Conservation (phyloP, 2,888 invertebrate genomes). For the Macaria liturata region DNA sequence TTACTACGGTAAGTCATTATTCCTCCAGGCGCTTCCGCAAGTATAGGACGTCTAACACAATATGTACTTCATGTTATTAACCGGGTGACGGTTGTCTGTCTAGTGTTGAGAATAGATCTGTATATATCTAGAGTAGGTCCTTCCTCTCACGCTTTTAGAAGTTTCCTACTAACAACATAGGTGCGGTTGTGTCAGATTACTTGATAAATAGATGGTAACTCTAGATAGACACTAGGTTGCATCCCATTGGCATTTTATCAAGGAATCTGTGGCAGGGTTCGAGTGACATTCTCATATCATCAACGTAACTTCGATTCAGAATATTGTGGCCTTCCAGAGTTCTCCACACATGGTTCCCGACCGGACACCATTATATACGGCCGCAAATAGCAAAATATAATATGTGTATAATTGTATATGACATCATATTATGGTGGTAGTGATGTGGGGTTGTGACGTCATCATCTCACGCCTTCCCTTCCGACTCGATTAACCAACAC, state of each 20-base stretch:
- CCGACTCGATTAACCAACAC: conserved; percentile 76
- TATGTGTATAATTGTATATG: conserved; percentile 64
- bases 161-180: conserved; percentile 74
- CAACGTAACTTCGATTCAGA: conserved; percentile 47
- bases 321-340: conserved; percentile 81
- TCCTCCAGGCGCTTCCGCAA: conserved; percentile 82
- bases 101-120: conserved; percentile 61
- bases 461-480: conserved; percentile 79
- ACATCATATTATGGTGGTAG: conserved; percentile 68
- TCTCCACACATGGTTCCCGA: conserved; percentile 71
- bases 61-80: conserved; percentile 57
- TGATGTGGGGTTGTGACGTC: conserved; percentile 67
- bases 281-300: conserved; percentile 50
- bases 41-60: conserved; percentile 53
- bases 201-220: conserved; percentile 54
- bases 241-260: conserved; percentile 52
- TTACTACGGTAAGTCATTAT: conserved; percentile 99
- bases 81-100: conserved; percentile 71
- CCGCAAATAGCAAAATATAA: conserved; percentile 49
- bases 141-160: conserved; percentile 78
- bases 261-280: conserved; percentile 65
- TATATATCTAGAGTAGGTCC: conserved; percentile 64
- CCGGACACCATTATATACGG: conserved; percentile 51
- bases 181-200: conserved; percentile 65
- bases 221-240: conserved; percentile 28